Percentiles rank a stretch among this genome's conserved stretches.
Evolutionary conservation across 1,140 invertebrate species (phyloP).

Genomic region (Archivesica marissinica): DNA sequence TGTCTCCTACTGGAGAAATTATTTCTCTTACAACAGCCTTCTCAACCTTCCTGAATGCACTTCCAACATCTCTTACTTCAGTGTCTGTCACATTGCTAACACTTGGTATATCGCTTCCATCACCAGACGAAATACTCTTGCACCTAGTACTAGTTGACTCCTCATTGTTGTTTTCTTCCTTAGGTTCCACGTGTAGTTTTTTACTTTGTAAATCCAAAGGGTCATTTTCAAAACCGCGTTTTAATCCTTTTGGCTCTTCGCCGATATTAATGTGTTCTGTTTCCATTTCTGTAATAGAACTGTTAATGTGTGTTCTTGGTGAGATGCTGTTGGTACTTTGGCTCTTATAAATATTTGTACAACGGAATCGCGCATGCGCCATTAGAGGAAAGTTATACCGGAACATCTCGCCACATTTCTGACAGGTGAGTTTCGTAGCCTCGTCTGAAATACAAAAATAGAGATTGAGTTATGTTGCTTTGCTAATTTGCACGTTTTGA

Average conservation of each 20-base stretch:
- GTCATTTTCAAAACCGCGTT: not conserved
- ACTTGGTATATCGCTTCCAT: too few species aligned
- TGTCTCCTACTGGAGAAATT: not conserved
- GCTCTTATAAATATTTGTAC: slow-evolving; percentile 51
- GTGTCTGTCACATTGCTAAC: not conserved
- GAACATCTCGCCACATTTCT: slow-evolving; percentile 79
- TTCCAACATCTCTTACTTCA: slow-evolving; percentile 54
- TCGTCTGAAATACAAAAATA: slow-evolving; percentile 69
- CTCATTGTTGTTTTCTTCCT: slow-evolving; percentile 40
- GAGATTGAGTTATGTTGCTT: too few species aligned
- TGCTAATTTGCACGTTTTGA: too few species aligned
- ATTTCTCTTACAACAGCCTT: slow-evolving; percentile 44
- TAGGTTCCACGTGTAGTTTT: not conserved
- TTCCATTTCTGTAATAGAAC: not conserved
- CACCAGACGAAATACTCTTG: not conserved
- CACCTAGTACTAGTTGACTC: not conserved
- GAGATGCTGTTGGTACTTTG: not conserved
- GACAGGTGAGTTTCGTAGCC: slow-evolving; percentile 72
- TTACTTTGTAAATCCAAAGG: slow-evolving; percentile 20
- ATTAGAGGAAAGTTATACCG: slow-evolving; percentile 77
- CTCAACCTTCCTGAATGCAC: slow-evolving; percentile 81
- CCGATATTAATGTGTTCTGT: not conserved
- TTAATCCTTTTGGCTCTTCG: not conserved
- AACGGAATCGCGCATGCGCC: slow-evolving; percentile 81
- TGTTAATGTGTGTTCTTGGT: not conserved